Evolutionary conservation across 2,797 vertebrate genomes (phyloP).

Genomic region (Urophycis tenuis): DNA sequence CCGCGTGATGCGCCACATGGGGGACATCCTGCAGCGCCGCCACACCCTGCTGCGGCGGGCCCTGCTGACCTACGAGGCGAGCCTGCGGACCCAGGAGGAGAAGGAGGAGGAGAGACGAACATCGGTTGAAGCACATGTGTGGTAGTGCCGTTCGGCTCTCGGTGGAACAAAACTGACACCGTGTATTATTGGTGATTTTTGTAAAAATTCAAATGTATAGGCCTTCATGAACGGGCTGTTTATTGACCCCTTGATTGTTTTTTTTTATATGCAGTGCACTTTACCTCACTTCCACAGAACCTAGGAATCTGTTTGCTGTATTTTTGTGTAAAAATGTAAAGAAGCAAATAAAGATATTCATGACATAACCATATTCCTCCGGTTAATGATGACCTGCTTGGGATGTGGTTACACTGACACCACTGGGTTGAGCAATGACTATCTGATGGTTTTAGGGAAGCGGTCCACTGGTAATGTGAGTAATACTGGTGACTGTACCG

Average conservation of each 20-base stretch:
- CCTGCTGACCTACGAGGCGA: conserved; percentile 51
- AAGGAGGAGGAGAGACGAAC: too few species aligned
- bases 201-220: background rate
- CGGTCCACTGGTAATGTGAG: too few species aligned
- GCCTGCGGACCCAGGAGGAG: background rate
- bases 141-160: background rate
- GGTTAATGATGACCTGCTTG: background rate
- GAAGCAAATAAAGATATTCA: background rate
- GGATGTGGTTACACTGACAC: too few species aligned
- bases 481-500: too few species aligned
- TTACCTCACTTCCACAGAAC: background rate
- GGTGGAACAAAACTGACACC: background rate
- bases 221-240: background rate
- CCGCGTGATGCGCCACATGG: conserved; percentile 66
- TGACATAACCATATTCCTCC: background rate
- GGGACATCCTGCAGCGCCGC: conserved; percentile 79
- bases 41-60: conserved; percentile 68
- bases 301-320: background rate
- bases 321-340: background rate
- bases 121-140: background rate
- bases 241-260: background rate
- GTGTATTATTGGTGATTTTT: background rate
- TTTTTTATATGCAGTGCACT: background rate
- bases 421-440: too few species aligned
- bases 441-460: too few species aligned